A percentile compares a stretch with the other conserved stretches of the same genome.
Evolutionary conservation across 2,888 invertebrate genomes (phyloP).

Genomic region (Phyllotreta cruciferae): DNA sequence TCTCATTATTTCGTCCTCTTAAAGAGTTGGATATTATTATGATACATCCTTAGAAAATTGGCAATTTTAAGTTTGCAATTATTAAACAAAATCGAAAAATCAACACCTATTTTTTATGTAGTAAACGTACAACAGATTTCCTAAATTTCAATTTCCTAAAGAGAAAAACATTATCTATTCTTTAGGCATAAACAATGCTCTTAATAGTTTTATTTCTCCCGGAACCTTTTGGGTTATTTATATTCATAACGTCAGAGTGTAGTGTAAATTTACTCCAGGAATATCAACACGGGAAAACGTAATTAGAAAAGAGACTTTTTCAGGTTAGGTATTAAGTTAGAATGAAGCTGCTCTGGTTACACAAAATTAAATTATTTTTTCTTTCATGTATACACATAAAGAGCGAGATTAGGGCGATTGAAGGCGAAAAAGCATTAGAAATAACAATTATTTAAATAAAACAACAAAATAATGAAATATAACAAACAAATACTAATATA

Average conservation of each 20-base stretch:
- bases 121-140: no score
- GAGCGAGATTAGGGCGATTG: neutral
- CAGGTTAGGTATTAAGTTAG: conserved; percentile 26
- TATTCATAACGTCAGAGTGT: conserved; percentile 30
- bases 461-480: no score
- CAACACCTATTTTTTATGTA: no score
- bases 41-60: conserved; percentile 17
- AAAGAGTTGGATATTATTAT: conserved; percentile 22
- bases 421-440: no score
- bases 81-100: no score
- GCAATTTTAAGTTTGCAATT: neutral
- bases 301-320: conserved; percentile 32
- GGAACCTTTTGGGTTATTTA: conserved; percentile 27
- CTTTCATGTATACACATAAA: conserved; percentile 12
- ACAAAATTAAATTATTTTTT: conserved; percentile 29
- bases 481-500: no score
- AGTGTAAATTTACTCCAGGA: conserved; percentile 28
- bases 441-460: no score
- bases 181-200: conserved; percentile 15
- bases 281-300: conserved; percentile 30
- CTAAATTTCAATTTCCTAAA: no score
- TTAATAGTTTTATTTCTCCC: conserved; percentile 31
- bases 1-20: conserved; percentile 17
- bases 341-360: conserved; percentile 25
- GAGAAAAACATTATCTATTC: neutral